Percentiles rank a stretch among this genome's conserved stretches.
These are phyloP conservation scores for Enteromius mattozi DNA, from an alignment of 2,797 vertebrate species.

Conservation along the genomic window DNA sequence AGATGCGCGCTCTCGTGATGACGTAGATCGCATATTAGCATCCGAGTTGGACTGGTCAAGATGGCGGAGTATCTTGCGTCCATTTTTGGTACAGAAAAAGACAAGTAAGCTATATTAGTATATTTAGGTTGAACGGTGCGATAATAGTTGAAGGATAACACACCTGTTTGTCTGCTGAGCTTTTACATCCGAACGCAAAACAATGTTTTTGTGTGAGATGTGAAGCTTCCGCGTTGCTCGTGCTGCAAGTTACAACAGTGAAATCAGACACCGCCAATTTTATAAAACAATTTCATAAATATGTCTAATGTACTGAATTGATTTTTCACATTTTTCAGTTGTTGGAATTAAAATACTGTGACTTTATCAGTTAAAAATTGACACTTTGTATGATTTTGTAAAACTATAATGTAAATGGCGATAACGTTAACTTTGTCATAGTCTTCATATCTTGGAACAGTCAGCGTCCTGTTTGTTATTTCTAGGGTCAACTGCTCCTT, in stretches of 20 bases:
- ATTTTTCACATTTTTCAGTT: neutral
- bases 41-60: slow-evolving; percentile 75
- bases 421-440: neutral
- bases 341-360: neutral
- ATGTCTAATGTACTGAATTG: neutral
- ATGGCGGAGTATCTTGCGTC: slow-evolving; percentile 98
- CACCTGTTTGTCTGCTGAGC: neutral
- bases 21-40: slow-evolving; percentile 31
- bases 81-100: slow-evolving; percentile 99
- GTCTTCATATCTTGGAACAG: neutral
- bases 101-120: slow-evolving; percentile 87
- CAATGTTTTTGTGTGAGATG: neutral
- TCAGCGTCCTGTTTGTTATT: slow-evolving; percentile 25
- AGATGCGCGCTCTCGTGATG: slow-evolving; percentile 7
- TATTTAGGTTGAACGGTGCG: rapidly evolving
- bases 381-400: neutral
- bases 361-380: neutral
- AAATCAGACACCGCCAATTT: neutral
- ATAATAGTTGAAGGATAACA: neutral
- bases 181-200: neutral
- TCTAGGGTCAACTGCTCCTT: slow-evolving; percentile 96
- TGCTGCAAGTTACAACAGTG: neutral
- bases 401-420: neutral
- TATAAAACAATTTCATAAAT: neutral
- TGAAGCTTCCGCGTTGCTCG: neutral